These are phyloP conservation scores for Drosophila meridiana DNA, from an alignment of 2,888 invertebrate genomes.

Conservation along the genomic window DNA sequence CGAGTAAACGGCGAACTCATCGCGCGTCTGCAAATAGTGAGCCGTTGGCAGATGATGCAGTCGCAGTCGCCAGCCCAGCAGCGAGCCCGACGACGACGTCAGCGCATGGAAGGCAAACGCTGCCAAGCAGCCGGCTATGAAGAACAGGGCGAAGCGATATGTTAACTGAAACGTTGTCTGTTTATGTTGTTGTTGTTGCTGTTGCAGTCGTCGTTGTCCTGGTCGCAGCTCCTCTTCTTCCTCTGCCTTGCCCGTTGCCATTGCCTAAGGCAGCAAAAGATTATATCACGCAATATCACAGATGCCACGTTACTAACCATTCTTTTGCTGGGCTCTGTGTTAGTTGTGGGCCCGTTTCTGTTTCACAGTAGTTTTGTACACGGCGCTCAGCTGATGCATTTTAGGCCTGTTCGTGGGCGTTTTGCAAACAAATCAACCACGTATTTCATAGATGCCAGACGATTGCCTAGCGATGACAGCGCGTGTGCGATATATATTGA, in stretches of 20 bases:
- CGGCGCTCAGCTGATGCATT: constrained; percentile 42
- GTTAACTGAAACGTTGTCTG: constrained; percentile 4
- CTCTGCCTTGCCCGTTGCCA: constrained; percentile 21
- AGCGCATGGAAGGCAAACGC: constrained; percentile 73
- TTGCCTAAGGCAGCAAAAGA: constrained; percentile 20
- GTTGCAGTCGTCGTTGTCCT: neutral
- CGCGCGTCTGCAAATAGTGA: constrained; percentile 82
- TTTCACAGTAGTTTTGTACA: constrained; percentile 37
- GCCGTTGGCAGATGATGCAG: constrained; percentile 81
- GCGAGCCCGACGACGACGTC: constrained; percentile 28
- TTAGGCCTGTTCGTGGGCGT: constrained; percentile 28
- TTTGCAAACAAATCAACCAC: constrained; percentile 52
- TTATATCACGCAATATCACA: neutral
- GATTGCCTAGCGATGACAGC: constrained; percentile 23
- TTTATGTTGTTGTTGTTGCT: neutral
- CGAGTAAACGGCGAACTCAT: constrained; percentile 82
- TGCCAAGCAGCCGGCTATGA: constrained; percentile 76
- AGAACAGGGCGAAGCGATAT: constrained; percentile 60
- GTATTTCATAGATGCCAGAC: constrained; percentile 33
- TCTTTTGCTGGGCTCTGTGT: constrained; percentile 7
- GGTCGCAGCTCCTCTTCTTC: constrained; percentile 5
- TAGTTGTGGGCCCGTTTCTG: constrained; percentile 36
- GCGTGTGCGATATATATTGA: neutral
- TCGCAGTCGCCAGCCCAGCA: constrained; percentile 62
- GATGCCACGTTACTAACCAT: constrained; percentile 24